Evolutionary conservation across 2,113 vertebrate species (phyloP).

Genomic region (Carassius auratus): DNA sequence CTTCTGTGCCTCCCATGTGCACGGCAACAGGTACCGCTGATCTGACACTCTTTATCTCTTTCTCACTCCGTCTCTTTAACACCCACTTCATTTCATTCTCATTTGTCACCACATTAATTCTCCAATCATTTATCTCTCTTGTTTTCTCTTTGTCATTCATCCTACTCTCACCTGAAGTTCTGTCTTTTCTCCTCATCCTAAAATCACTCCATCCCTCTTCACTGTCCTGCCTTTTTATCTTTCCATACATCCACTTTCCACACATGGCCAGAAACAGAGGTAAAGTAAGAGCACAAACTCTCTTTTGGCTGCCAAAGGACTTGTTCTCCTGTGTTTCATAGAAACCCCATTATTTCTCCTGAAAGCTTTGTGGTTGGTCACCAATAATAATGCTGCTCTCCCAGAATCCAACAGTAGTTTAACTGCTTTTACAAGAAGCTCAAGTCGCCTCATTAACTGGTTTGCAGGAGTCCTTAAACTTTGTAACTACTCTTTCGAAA

Average conservation of each 20-base stretch:
- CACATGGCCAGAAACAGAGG: slow-evolving; percentile 38
- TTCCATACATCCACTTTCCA: slow-evolving; percentile 24
- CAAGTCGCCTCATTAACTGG: neutral
- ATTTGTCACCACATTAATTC: slow-evolving; percentile 1
- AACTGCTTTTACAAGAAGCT: neutral
- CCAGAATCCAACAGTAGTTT: slow-evolving; percentile 1
- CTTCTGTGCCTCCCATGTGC: slow-evolving; percentile 98
- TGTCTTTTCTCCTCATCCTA: neutral
- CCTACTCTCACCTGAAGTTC: slow-evolving; percentile 8
- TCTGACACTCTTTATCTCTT: neutral
- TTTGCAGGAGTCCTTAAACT: neutral
- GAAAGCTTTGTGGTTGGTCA: neutral
- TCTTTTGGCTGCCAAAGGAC: neutral
- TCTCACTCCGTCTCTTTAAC: neutral
- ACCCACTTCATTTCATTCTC: slow-evolving; percentile 5
- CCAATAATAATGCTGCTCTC: neutral
- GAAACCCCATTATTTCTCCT: slow-evolving; percentile 20
- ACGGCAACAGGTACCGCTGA: slow-evolving; percentile 91
- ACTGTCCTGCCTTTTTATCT: slow-evolving; percentile 37
- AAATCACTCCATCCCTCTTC: slow-evolving; percentile 43
- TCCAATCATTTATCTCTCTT: slow-evolving; percentile 8
- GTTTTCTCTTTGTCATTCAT: slow-evolving; percentile 16
- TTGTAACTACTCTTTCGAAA: neutral
- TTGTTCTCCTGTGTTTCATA: neutral
- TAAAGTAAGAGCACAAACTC: slow-evolving; percentile 2